Evolutionary conservation across 2,888 invertebrate species (phyloP).

Genomic region (Temnothorax unifasciatus): DNA sequence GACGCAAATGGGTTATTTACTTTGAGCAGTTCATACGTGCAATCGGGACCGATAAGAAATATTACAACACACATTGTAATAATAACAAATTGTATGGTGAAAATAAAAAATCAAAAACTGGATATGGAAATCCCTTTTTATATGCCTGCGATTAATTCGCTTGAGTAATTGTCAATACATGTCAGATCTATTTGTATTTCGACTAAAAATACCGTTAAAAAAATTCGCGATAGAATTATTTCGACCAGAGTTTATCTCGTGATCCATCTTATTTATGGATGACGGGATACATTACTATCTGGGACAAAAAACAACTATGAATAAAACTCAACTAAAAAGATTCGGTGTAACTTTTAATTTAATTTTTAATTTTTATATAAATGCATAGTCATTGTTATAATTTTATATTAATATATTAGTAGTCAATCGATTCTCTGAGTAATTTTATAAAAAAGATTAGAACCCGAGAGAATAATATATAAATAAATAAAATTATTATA

Average conservation of each 20-base stretch:
- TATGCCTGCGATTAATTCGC: not conserved
- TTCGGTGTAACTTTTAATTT: too few species aligned
- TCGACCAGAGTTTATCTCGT: not conserved
- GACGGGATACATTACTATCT: too few species aligned
- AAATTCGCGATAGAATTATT: not conserved
- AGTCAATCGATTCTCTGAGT: too few species aligned
- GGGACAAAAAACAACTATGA: too few species aligned
- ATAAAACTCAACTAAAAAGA: too few species aligned
- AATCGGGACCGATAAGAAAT: constrained; percentile 23
- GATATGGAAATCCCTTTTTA: not conserved
- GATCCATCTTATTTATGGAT: too few species aligned
- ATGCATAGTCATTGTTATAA: too few species aligned
- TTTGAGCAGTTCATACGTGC: not conserved
- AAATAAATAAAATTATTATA: too few species aligned
- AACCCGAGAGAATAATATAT: too few species aligned
- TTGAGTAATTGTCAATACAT: not conserved
- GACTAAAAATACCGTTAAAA: not conserved
- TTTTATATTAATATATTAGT: too few species aligned
- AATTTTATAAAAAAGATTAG: too few species aligned
- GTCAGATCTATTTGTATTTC: not conserved
- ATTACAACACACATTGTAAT: not conserved
- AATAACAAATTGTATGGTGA: constrained; percentile 25
- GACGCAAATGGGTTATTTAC: not conserved
- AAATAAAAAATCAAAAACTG: constrained; percentile 16
- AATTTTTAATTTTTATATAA: too few species aligned